These are phyloP conservation scores for Caenorhabditis sp. DNA, from an alignment of 2,888 invertebrate genomes.

Conservation along the genomic window DNA sequence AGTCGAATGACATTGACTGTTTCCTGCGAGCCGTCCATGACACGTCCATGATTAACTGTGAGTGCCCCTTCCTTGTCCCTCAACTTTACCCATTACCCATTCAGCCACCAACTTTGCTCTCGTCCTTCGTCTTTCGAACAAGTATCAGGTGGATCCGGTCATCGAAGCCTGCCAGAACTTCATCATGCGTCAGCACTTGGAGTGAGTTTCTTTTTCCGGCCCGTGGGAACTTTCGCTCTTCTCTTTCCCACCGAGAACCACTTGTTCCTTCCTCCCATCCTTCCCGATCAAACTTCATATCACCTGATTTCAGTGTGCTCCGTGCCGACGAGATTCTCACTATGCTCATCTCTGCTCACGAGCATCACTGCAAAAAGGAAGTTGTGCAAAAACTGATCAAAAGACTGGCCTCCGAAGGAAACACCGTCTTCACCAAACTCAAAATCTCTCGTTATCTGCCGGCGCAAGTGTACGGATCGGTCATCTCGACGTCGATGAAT, in stretches of 20 bases:
- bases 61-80: not conserved
- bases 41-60: slow-evolving; percentile 67
- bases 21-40: slow-evolving; percentile 72
- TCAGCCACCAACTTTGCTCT: slow-evolving; percentile 71
- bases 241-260: slow-evolving; percentile 4
- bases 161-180: slow-evolving; percentile 71
- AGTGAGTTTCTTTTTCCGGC: slow-evolving; percentile 59
- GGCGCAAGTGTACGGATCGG: slow-evolving; percentile 73
- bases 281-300: slow-evolving; percentile 12
- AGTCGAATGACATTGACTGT: slow-evolving; percentile 68
- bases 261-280: not conserved
- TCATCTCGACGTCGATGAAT: slow-evolving; percentile 74
- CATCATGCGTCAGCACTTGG: slow-evolving; percentile 63
- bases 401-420: slow-evolving; percentile 70
- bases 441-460: slow-evolving; percentile 72
- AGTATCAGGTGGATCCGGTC: slow-evolving; percentile 73
- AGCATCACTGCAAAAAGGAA: slow-evolving; percentile 67
- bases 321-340: slow-evolving; percentile 74
- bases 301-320: slow-evolving; percentile 62
- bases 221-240: slow-evolving; percentile 21
- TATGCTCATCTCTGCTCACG: slow-evolving; percentile 72
- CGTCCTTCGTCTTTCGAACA: slow-evolving; percentile 73
- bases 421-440: slow-evolving; percentile 70
- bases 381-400: slow-evolving; percentile 66
- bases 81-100: slow-evolving; percentile 22